Evolutionary conservation across 64 coral and sea anemone genomes (phyloP).

Genomic region (Montipora efflorescens): DNA sequence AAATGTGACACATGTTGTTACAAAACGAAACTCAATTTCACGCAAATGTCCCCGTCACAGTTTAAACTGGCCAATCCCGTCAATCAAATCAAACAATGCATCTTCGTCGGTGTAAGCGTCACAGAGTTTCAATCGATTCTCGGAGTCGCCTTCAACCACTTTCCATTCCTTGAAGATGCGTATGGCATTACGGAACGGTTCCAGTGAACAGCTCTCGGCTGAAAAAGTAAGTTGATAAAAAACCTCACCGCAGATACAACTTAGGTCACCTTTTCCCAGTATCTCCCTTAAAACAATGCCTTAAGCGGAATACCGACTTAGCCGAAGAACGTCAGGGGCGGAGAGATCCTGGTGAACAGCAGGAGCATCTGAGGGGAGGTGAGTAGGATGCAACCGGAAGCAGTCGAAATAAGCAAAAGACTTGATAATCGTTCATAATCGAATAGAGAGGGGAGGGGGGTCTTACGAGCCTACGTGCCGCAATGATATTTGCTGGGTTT

Average conservation of each 20-base stretch:
- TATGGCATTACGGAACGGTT: slow-evolving; percentile 83
- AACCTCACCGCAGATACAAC: background rate
- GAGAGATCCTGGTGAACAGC: too few species aligned
- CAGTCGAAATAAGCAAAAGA: too few species aligned
- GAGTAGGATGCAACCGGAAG: too few species aligned
- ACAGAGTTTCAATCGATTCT: slow-evolving; percentile 28
- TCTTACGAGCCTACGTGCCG: too few species aligned
- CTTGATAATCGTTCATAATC: too few species aligned
- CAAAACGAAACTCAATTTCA: background rate
- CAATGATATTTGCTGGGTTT: too few species aligned
- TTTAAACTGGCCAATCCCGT: slow-evolving; percentile 81
- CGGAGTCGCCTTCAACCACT: slow-evolving; percentile 51
- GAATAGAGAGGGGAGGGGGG: too few species aligned
- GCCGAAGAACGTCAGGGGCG: too few species aligned
- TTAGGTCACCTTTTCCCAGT: background rate
- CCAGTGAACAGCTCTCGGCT: slow-evolving; percentile 92
- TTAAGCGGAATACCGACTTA: too few species aligned
- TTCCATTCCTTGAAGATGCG: slow-evolving; percentile 77
- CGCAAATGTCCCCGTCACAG: background rate
- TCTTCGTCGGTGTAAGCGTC: slow-evolving; percentile 67
- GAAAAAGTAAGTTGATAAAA: background rate
- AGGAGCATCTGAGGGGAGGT: too few species aligned
- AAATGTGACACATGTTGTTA: too few species aligned
- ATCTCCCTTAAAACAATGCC: too few species aligned
- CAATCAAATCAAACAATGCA: slow-evolving; percentile 70